Percentiles rank a stretch among this genome's conserved stretches.
Evolutionary conservation across 2,797 vertebrate genomes (phyloP).

Genomic region (Bufotes viridis): DNA sequence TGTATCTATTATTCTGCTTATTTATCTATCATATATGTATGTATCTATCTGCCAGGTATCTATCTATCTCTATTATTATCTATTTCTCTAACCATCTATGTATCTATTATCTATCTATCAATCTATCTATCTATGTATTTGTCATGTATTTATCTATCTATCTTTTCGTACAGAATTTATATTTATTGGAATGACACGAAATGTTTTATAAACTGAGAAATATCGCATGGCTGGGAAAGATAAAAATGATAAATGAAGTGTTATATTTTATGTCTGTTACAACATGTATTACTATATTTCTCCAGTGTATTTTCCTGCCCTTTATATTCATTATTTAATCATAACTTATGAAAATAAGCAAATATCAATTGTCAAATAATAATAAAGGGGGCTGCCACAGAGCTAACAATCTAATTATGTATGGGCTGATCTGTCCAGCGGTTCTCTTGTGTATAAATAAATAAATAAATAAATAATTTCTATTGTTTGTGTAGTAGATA

Average conservation of each 20-base stretch:
- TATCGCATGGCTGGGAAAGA: no score
- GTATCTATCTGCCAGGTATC: neutral
- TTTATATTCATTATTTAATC: neutral
- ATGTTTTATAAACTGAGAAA: no score
- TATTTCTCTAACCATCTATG: neutral
- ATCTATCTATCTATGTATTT: neutral
- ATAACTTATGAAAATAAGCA: neutral
- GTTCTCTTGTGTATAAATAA: constrained; percentile 1
- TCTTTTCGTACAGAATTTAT: neutral
- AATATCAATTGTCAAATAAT: neutral
- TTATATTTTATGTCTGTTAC: no score
- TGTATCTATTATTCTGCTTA: neutral
- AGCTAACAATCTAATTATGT: neutral
- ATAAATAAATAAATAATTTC: neutral
- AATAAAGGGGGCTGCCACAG: neutral
- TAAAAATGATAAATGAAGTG: no score
- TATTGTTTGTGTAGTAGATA: neutral
- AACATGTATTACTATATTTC: no score
- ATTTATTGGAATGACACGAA: no score
- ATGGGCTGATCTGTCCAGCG: no score
- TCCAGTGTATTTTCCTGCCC: neutral
- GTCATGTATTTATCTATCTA: neutral
- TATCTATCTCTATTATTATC: neutral
- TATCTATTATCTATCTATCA: neutral
- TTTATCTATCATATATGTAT: no score